phyloP scores from a whole-genome alignment of 2,888 invertebrate species.

The Diaperis boleti region DNA sequence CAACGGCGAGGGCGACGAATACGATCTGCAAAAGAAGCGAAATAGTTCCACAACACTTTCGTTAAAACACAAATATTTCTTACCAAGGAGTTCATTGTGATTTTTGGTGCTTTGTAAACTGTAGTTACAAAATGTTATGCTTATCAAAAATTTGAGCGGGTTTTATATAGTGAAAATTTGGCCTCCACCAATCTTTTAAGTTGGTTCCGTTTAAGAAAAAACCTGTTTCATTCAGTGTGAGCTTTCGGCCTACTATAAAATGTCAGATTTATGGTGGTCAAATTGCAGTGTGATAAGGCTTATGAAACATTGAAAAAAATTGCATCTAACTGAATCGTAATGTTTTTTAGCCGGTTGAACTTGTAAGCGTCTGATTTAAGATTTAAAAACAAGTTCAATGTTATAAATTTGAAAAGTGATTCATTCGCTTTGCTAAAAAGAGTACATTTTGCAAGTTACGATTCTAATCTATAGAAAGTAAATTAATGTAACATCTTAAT shows the following conservation, averaged over 20 bases:
- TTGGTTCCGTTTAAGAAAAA: constrained; percentile 25
- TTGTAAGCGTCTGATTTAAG: too few species aligned
- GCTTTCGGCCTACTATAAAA: constrained; percentile 20
- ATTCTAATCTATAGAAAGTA: too few species aligned
- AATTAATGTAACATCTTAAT: too few species aligned
- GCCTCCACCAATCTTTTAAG: constrained; percentile 29
- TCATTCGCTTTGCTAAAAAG: too few species aligned
- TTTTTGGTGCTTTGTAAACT: constrained; percentile 19
- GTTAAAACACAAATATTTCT: background rate
- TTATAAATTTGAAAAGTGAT: too few species aligned
- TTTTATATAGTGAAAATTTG: constrained; percentile 29
- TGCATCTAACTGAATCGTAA: constrained; percentile 4
- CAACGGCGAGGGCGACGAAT: constrained; percentile 20
- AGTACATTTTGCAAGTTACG: too few species aligned
- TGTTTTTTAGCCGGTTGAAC: background rate
- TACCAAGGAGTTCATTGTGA: constrained; percentile 33
- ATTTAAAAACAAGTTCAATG: too few species aligned
- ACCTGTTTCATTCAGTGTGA: constrained; percentile 32
- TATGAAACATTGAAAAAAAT: constrained; percentile 28
- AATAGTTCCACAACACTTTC: background rate
- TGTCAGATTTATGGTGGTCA: constrained; percentile 14
- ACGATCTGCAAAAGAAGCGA: constrained; percentile 16
- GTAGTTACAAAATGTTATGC: constrained; percentile 17
- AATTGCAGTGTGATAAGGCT: constrained; percentile 6
- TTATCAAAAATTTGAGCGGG: background rate